Conservation (phyloP, 1,140 invertebrate genomes). For the Lepidotrigona ventralis region DNA sequence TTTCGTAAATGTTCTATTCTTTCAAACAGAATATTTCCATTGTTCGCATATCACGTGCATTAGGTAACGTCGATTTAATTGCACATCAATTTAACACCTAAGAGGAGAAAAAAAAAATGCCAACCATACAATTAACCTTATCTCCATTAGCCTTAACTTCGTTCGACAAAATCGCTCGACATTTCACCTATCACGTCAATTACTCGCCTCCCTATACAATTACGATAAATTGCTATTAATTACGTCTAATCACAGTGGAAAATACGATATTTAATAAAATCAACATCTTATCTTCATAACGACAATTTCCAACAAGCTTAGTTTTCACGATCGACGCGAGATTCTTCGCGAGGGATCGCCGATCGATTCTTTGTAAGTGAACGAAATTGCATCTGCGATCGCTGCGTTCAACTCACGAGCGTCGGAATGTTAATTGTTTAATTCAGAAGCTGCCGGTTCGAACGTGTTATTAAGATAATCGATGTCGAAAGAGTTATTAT, state of each 20-base stretch:
- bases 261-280: neutral
- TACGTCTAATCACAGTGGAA: neutral
- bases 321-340: neutral
- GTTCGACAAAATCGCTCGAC: neutral
- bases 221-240: neutral
- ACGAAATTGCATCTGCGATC: neutral
- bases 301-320: too few relatives aligned
- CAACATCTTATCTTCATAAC: neutral
- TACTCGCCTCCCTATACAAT: neutral
- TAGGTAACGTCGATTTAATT: neutral
- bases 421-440: slow-evolving; percentile 45
- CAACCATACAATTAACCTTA: neutral
- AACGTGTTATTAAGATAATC: slow-evolving; percentile 51
- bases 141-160: neutral
- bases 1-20: neutral
- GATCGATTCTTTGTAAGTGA: neutral
- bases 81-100: neutral
- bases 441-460: slow-evolving; percentile 17
- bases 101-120: neutral
- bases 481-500: neutral
- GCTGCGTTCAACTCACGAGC: slow-evolving; percentile 24
- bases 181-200: neutral
- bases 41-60: too few relatives aligned
- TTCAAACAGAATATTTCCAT: neutral
- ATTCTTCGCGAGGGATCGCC: neutral